Conservation (phyloP, 2,797 vertebrate species). For the Tapirus indicus region DNA sequence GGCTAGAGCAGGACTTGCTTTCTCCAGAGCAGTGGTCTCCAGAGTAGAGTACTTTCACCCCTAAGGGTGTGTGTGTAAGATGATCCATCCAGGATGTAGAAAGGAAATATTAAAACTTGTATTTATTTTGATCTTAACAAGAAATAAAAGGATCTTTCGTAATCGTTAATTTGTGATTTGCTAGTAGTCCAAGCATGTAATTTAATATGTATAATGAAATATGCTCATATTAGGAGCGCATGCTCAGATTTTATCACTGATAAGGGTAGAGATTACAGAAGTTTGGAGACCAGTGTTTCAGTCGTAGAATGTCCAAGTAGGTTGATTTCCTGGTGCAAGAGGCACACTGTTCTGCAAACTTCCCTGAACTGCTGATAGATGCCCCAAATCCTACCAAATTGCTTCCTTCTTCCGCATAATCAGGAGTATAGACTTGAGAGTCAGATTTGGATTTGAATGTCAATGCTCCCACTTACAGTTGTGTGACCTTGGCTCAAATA, state of each 20-base stretch:
- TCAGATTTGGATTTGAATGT: background rate
- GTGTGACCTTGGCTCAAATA: background rate
- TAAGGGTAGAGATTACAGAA: background rate
- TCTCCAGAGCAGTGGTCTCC: background rate
- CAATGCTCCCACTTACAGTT: background rate
- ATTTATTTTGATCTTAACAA: constrained; percentile 16
- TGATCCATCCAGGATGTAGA: background rate
- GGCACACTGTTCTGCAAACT: background rate
- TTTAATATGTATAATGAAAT: constrained; percentile 9
- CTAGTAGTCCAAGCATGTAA: background rate
- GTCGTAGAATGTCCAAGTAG: background rate
- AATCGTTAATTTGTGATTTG: constrained; percentile 3
- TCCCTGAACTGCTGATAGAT: background rate
- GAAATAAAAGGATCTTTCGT: background rate
- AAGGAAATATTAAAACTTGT: constrained; percentile 34
- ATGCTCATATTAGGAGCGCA: background rate
- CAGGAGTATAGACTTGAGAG: background rate
- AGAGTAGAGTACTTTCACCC: background rate
- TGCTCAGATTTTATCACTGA: background rate
- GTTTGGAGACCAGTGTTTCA: background rate
- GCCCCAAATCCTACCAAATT: background rate
- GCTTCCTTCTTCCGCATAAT: background rate
- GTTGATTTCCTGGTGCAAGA: background rate
- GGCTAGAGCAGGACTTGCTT: background rate
- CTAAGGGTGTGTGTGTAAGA: background rate